Evolutionary conservation across 2,797 vertebrate genomes (phyloP).

Genomic region (Typhlichthys subterraneus): DNA sequence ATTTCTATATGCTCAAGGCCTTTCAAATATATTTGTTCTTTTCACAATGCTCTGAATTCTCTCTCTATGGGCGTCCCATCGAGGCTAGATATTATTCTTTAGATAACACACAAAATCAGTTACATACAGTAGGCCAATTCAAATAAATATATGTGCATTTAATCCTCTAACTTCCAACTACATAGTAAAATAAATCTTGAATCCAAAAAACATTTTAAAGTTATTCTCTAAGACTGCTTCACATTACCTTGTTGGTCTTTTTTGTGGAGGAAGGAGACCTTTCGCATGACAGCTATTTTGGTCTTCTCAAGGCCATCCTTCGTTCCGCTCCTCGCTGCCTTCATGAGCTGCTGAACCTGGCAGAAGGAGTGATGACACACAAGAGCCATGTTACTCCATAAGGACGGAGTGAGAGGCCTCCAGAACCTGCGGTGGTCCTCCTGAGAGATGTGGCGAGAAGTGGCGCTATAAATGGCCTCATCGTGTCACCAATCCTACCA

Average conservation of each 20-base stretch:
- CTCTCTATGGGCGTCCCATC: conserved; percentile 24
- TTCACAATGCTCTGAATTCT: conserved; percentile 40
- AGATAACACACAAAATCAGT: conserved; percentile 33
- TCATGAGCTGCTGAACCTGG: conserved; percentile 97
- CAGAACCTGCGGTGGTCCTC: background rate
- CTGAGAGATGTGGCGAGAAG: too few relatives aligned
- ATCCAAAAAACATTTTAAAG: conserved; percentile 5
- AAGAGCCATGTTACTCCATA: conserved; percentile 39
- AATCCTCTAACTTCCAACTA: conserved; percentile 33
- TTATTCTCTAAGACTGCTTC: conserved; percentile 17
- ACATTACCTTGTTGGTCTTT: conserved; percentile 84
- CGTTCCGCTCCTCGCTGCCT: conserved; percentile 90
- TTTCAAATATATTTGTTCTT: conserved; percentile 34
- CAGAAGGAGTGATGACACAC: conserved; percentile 42
- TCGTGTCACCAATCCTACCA: conserved; percentile 53
- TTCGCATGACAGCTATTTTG: conserved; percentile 90
- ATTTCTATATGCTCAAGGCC: conserved; percentile 35
- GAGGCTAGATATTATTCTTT: conserved; percentile 29
- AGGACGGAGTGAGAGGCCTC: conserved; percentile 43
- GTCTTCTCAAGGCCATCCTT: conserved; percentile 95
- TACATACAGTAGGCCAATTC: conserved; percentile 26
- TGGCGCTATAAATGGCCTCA: conserved; percentile 36
- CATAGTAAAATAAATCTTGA: conserved; percentile 22
- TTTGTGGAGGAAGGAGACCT: conserved; percentile 89
- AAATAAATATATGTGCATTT: conserved; percentile 27